Percentiles rank a stretch among this genome's conserved stretches.
Conservation (phyloP, 2,888 invertebrate species). For the Smittia sp. region DNA sequence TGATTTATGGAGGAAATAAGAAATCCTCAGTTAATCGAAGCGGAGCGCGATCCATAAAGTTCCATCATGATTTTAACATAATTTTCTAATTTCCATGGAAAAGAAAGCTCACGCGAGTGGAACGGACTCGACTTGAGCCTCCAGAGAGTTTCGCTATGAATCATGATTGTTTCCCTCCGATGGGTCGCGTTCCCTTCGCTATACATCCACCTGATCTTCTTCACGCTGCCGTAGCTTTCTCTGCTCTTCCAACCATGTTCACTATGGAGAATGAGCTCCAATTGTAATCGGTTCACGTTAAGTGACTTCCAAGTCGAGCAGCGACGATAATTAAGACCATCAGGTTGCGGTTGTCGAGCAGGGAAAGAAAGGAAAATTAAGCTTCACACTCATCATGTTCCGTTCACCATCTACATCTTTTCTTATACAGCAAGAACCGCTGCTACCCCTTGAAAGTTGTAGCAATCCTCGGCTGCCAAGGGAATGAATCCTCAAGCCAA, state of each 20-base stretch:
- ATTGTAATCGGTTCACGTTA: constrained; percentile 24
- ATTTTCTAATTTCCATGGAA: constrained; percentile 39
- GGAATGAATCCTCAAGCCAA: too few species aligned
- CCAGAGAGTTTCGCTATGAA: neutral
- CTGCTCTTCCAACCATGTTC: neutral
- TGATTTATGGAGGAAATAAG: constrained; percentile 30
- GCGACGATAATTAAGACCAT: constrained; percentile 32
- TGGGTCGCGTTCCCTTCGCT: neutral
- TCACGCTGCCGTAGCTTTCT: neutral
- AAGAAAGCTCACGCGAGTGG: constrained; percentile 24
- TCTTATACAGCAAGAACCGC: too few species aligned
- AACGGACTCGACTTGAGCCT: constrained; percentile 1
- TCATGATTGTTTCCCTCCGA: constrained; percentile 30
- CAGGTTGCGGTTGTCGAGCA: constrained; percentile 23
- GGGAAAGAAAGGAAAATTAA: constrained; percentile 8
- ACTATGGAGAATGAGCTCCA: neutral
- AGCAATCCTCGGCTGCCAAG: too few species aligned
- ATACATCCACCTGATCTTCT: neutral
- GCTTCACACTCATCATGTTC: constrained; percentile 29
- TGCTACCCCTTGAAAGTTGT: too few species aligned
- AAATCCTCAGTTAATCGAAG: constrained; percentile 22
- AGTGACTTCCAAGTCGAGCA: constrained; percentile 18
- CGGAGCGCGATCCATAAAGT: constrained; percentile 17
- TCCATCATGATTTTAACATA: constrained; percentile 33
- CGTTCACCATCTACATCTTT: too few species aligned